Base-by-base conservation (phyloP, 2,888 invertebrate species). In the Theretra japonica region DNA sequence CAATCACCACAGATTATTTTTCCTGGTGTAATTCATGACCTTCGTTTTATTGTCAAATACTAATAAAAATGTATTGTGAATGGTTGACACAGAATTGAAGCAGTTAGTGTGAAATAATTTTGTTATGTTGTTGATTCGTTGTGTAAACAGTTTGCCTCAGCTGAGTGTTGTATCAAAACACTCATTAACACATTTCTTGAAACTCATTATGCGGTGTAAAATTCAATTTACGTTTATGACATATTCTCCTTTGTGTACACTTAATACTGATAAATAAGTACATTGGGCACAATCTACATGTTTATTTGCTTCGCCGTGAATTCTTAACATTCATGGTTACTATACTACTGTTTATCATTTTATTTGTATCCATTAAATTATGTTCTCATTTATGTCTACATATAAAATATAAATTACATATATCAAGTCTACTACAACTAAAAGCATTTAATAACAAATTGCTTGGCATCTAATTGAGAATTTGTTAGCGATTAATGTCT, bases 21-120 rank as follows among this genome's bases (percentile, higher is more conserved):
- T 71, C 56, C 53, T 65, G 65, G 17, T 48, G 48, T 65, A 48
- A 41, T 65, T 68, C 23, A 33, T 59, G 70, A 68, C 73, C 73
- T 73, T 73, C 73, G 68, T 3, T 65, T 59, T 70, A 50, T 68
- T 70, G 65, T 73, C 28, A 70, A 57, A 50, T 68, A 48, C 68
- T 57, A 50, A 68, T 70, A 70, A 72, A 57, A 70, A 65, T 65
- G 65, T 65, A 41, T 65, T 65, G 41, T 48, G 48, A 65, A 41
- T 23, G 41, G 65, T 65, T 48, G 23, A 48, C 41, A 48, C 19
- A n/a, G 33, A 33, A 60, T 33, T 48, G 17, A 41, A 48, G 65
- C 23, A 65, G n/a, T 53, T 65, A 41, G 65, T 62, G 33, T 65
- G 23, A 30, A 19, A 30, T 60, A 33, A 30, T 59, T 6, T 53